Base-by-base conservation (phyloP, 2,113 vertebrate species). In the Bos indicus region DNA sequence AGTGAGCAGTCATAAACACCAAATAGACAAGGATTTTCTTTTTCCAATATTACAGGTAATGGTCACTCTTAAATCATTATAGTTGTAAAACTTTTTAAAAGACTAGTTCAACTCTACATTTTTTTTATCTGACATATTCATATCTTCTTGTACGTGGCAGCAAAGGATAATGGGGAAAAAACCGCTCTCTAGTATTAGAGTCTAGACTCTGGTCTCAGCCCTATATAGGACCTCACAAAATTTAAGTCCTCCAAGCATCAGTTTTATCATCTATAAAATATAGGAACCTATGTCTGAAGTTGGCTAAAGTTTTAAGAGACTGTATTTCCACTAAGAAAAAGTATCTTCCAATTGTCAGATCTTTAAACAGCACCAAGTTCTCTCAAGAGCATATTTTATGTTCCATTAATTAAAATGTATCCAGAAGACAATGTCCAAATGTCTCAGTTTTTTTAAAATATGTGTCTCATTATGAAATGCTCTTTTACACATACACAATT, bases 41-140 rank as follows among this genome's bases (percentile, higher is more conserved):
- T 90, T 78, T 90, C 40, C n/a, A 94, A 33, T 95, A 90, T 90
- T 92, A 43, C 30, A 51, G 71, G 6, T 95, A 54, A 77, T 90
- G 21, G 62, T 59, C 78, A 71, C 21, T 92, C 96, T 97, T 91
- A 88, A 96, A 97, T 88, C 57, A 90, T 93, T 90, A 92, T 60
- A 36, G 25, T 77, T 86, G 17, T n/a, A 92, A 80, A 96, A 77
- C 36, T 52, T 92, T 81, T 95, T 81, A 92, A 87, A 95, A 83
- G n/a, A 90, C 71, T 23, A 81, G 5, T 46, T 95, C 88, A 91
- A 91, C 13, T 8, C 16, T 95, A 59, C 10, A 52, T 71, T 81
- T 64, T 81, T 64, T 87, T 80, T 28, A 95, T 89, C 11, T 95
- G 51, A 85, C n/a, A n/a, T 67, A 87, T 19, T 82, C 43, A 83